Percentiles rank a stretch among this genome's conserved stretches.
phyloP scores from a whole-genome alignment of 2,113 vertebrate species.

The Notothenia coriiceps region DNA sequence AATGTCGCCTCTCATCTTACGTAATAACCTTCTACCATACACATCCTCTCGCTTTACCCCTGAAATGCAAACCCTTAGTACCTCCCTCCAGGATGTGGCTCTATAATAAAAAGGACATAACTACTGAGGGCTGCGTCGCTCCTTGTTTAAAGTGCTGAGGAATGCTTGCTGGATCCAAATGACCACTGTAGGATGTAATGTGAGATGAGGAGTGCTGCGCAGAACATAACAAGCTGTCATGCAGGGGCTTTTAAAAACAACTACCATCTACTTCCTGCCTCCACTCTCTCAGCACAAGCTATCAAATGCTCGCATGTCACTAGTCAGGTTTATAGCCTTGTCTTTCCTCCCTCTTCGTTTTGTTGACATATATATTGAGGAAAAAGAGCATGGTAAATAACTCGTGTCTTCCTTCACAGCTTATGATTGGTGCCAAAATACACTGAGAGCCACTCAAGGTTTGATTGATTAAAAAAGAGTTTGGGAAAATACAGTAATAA shows the following conservation, averaged over 20 bases:
- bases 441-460: no score
- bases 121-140: constrained; percentile 29
- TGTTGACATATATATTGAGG: neutral
- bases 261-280: neutral
- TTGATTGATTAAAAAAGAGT: no score
- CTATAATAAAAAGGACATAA: constrained; percentile 2
- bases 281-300: neutral
- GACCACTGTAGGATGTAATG: constrained; percentile 28
- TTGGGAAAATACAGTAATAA: no score
- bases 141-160: neutral
- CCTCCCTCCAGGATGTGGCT: neutral
- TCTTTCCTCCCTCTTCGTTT: neutral
- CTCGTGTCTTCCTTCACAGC: no score
- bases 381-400: neutral
- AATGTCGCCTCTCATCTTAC: constrained; percentile 63
- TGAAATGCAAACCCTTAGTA: neutral
- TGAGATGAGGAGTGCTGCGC: constrained; percentile 4
- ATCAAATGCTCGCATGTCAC: neutral
- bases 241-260: constrained; percentile 6
- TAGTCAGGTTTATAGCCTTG: neutral
- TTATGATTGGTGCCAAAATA: no score
- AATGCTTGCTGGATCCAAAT: constrained; percentile 33
- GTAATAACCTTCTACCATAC: constrained; percentile 48
- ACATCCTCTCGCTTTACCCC: constrained; percentile 7
- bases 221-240: neutral